Base-by-base conservation (phyloP, 1,140 invertebrate species). In the Lethrus apterus region DNA sequence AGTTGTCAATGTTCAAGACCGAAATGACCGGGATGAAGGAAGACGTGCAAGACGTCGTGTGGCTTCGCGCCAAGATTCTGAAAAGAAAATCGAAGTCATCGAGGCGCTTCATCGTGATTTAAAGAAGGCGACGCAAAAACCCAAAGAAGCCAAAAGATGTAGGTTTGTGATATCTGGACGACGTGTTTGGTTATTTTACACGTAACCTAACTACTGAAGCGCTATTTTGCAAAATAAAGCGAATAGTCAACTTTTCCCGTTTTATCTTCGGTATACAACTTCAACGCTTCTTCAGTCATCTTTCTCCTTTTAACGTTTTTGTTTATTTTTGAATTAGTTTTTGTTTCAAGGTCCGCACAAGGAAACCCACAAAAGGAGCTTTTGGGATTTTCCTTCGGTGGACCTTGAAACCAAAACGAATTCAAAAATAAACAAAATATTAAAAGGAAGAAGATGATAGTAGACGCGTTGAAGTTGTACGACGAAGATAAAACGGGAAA, bases 401-500 rank as follows among this genome's bases (percentile, higher is more conserved):
- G n/a, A n/a, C n/a, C n/a, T n/a, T n/a, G n/a, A n/a, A n/a, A n/a
- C n/a, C n/a, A n/a, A n/a, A n/a, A n/a, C n/a, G n/a, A n/a, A n/a
- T n/a, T n/a, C n/a, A n/a, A n/a, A n/a, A n/a, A n/a, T n/a, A n/a
- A n/a, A n/a, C n/a, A n/a, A n/a, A 24, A 31, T 8, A 40, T 54
- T 18, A 43, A 44, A 36, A n/a, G n/a, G n/a, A n/a, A n/a, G n/a
- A 42, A 46, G 9, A 35, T 44, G 20, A 52, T 57, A 15, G 29
- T 46, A 13, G 13, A 55, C 4, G 56, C 56, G 46, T 42, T 60
- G 9, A 29, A 70, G 32, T 73, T 75, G 13, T 87, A 83, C 61
- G 79, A 83, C 57, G 80, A 79, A 2, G 83, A 85, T 53, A 84
- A 83, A 66, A 84, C 80, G 20, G 80, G 79, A n/a, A 70, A 67